A percentile compares a stretch with the other conserved stretches of the same genome.
These are phyloP conservation scores for Atta texana DNA, from an alignment of 1,140 invertebrate species.

Conservation along the genomic window DNA sequence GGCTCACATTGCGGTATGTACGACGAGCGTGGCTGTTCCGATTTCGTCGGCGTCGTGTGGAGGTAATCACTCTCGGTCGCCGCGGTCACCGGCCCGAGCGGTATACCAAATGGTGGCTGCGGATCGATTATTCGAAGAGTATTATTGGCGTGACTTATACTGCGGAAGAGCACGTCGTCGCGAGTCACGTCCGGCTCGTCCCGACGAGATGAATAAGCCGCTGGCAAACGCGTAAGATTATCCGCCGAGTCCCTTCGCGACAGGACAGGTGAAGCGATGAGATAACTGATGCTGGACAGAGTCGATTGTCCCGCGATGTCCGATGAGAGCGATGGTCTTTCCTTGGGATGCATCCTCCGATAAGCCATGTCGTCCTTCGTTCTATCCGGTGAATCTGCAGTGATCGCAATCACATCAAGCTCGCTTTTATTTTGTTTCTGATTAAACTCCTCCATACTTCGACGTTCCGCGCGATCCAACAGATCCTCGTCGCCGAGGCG, in stretches of 20 bases:
- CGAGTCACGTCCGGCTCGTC: conserved; percentile 92
- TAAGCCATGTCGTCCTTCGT: conserved; percentile 93
- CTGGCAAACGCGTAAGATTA: conserved; percentile 75
- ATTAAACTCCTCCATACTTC: conserved; percentile 87
- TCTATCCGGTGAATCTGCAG: conserved; percentile 87
- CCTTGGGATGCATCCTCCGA: conserved; percentile 89
- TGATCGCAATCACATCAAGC: background rate
- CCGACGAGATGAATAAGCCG: conserved; percentile 72
- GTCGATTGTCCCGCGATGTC: conserved; percentile 85
- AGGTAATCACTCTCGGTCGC: conserved; percentile 93
- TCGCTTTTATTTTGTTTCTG: conserved; percentile 64
- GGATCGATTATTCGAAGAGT: conserved; percentile 89
- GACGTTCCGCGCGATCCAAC: conserved; percentile 91
- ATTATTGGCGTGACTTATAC: conserved; percentile 91
- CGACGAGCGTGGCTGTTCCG: conserved; percentile 86
- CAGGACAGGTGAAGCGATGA: conserved; percentile 90
- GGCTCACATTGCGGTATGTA: conserved; percentile 90
- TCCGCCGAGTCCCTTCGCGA: conserved; percentile 63
- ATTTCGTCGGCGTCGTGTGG: conserved; percentile 89
- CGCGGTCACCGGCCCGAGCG: conserved; percentile 91
- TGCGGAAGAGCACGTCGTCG: conserved; percentile 94
- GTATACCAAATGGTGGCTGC: conserved; percentile 96
- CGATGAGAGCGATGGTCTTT: conserved; percentile 83
- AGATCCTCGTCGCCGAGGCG: conserved; percentile 93
- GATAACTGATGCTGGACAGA: conserved; percentile 90